Evolutionary conservation across 2,888 invertebrate species (phyloP).

Genomic region (Cyrtodaria siliqua): DNA sequence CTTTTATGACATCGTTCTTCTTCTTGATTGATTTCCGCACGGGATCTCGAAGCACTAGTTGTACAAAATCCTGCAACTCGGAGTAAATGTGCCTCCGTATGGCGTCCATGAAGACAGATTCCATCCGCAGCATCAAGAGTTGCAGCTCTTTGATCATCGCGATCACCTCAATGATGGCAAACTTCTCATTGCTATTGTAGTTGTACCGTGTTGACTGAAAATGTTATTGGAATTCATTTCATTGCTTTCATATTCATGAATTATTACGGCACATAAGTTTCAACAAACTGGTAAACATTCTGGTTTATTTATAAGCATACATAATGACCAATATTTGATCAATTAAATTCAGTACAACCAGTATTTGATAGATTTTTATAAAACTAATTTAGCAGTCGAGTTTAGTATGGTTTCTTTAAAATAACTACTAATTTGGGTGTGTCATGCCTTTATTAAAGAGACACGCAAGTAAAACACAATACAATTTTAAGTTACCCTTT

Average conservation of each 20-base stretch:
- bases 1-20: constrained; percentile 95
- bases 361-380: no score
- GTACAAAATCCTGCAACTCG: constrained; percentile 98
- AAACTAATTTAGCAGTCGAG: no score
- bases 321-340: no score
- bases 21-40: constrained; percentile 98
- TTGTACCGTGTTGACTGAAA: constrained; percentile 97
- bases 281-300: no score
- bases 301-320: no score
- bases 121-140: constrained; percentile 96
- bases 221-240: background rate
- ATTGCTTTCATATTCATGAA: no score
- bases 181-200: constrained; percentile 98
- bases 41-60: constrained; percentile 95
- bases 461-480: no score
- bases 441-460: no score
- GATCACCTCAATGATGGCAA: constrained; percentile 98
- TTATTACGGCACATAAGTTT: no score
- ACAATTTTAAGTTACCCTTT: constrained; percentile 90
- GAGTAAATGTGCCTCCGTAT: constrained; percentile 97
- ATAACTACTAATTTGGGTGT: no score
- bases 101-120: constrained; percentile 97
- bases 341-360: no score
- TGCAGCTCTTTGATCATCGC: constrained; percentile 99
- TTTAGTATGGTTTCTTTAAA: no score